Percentiles rank a stretch among this genome's conserved stretches.
Evolutionary conservation across 1,140 invertebrate species (phyloP).

Genomic region (Sycophila sp.): DNA sequence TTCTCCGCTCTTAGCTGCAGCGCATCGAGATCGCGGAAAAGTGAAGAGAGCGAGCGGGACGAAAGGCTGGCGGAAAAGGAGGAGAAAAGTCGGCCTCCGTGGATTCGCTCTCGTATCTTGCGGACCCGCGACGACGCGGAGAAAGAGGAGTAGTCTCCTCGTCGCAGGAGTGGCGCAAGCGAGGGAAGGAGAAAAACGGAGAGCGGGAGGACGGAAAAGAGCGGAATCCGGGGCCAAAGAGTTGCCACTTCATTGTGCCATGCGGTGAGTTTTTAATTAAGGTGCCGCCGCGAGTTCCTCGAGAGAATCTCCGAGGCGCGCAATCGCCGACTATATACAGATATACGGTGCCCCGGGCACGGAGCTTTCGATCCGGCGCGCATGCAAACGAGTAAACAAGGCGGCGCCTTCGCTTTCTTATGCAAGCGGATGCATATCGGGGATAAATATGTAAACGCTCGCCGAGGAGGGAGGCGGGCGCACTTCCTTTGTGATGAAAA

Average conservation of each 20-base stretch:
- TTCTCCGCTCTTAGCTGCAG: not conserved
- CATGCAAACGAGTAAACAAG: conserved; percentile 1
- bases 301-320: conserved; percentile 39
- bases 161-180: conserved; percentile 6
- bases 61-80: too few species aligned
- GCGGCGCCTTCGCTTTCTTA: conserved; percentile 13
- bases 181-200: conserved; percentile 8
- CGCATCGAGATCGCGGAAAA: not conserved
- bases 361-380: not conserved
- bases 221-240: conserved; percentile 44
- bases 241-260: conserved; percentile 57
- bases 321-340: not conserved
- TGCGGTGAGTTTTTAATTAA: conserved; percentile 57
- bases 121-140: conserved; percentile 3
- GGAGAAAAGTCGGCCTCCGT: not conserved
- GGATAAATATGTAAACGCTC: conserved; percentile 13
- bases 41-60: conserved; percentile 10
- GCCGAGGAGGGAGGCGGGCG: too few species aligned
- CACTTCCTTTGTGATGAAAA: conserved; percentile 44
- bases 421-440: conserved; percentile 17
- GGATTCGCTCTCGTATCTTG: conserved; percentile 19
- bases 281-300: conserved; percentile 49
- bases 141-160: conserved; percentile 19
- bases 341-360: not conserved
- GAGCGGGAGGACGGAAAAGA: conserved; percentile 28